These are phyloP conservation scores for Leptarthrus brevirostris DNA, from an alignment of 2,888 invertebrate species.

Conservation along the genomic window DNA sequence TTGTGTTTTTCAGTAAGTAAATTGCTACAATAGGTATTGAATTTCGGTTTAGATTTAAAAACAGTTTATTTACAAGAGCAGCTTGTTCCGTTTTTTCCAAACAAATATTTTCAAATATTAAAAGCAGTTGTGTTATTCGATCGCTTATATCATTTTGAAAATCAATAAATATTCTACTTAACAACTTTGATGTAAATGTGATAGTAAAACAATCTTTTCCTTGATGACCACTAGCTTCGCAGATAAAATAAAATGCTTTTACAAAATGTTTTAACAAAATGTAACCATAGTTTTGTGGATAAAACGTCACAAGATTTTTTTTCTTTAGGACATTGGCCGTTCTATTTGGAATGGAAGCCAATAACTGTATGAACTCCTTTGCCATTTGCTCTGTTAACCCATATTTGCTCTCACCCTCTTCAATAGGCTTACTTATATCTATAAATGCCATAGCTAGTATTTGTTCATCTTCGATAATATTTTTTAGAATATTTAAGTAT, in stretches of 20 bases:
- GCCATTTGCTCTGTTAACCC: constrained; percentile 64
- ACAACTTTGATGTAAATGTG: constrained; percentile 69
- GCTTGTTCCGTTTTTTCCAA: not conserved
- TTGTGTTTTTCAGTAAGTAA: constrained; percentile 70
- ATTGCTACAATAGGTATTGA: constrained; percentile 72
- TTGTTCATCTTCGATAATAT: constrained; percentile 57
- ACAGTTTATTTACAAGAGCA: constrained; percentile 68
- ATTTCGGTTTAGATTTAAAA: constrained; percentile 70
- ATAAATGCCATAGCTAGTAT: constrained; percentile 59
- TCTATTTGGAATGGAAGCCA: constrained; percentile 76
- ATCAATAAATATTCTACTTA: constrained; percentile 73
- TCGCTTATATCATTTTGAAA: constrained; percentile 69
- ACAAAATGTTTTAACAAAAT: constrained; percentile 73
- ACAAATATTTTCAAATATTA: constrained; percentile 70
- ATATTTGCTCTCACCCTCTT: not conserved
- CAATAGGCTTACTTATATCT: constrained; percentile 37
- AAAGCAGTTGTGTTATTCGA: constrained; percentile 69
- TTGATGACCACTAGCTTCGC: constrained; percentile 60
- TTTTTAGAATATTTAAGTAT: not conserved
- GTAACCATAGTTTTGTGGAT: constrained; percentile 71
- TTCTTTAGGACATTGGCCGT: constrained; percentile 75
- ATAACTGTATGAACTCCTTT: constrained; percentile 71
- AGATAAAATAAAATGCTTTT: constrained; percentile 73
- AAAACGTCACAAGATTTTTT: constrained; percentile 71
- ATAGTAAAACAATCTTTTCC: constrained; percentile 58